A percentile compares a stretch with the other conserved stretches of the same genome.
Conservation (phyloP, 2,113 vertebrate species). For the Fukomys damarensis region DNA sequence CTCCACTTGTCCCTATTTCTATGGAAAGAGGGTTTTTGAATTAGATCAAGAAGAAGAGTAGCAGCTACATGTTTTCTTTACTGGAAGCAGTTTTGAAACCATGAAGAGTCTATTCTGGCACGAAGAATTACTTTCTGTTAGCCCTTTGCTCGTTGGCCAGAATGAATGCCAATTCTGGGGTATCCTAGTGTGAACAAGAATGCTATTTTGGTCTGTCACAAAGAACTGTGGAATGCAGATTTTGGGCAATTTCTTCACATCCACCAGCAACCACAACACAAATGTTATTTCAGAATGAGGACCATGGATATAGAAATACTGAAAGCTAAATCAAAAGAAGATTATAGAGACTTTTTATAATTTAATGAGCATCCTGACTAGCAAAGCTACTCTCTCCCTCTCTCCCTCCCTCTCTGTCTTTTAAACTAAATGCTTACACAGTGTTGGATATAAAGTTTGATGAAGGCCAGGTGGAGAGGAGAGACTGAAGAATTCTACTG, state of each 20-base stretch:
- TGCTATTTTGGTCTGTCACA: conserved; percentile 64
- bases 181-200: conserved; percentile 64
- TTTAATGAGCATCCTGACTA: conserved; percentile 34
- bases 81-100: conserved; percentile 57
- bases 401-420: background rate
- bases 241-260: conserved; percentile 65
- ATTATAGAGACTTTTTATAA: conserved; percentile 30
- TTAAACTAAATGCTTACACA: background rate
- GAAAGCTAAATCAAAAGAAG: conserved; percentile 58
- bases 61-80: conserved; percentile 33
- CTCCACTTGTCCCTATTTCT: background rate
- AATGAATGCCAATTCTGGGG: background rate
- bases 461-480: conserved; percentile 55
- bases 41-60: conserved; percentile 35
- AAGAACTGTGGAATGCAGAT: conserved; percentile 58
- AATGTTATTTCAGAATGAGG: conserved; percentile 70
- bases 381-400: background rate
- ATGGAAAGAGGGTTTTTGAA: background rate
- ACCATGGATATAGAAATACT: conserved; percentile 47
- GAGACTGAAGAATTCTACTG: conserved; percentile 14
- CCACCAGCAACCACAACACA: conserved; percentile 67
- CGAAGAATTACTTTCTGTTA: conserved; percentile 25
- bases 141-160: background rate
- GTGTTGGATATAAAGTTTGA: conserved; percentile 48
- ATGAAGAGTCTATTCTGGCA: conserved; percentile 48